phyloP scores from a whole-genome alignment of 2,113 vertebrate species.

The Narcine bancroftii region DNA sequence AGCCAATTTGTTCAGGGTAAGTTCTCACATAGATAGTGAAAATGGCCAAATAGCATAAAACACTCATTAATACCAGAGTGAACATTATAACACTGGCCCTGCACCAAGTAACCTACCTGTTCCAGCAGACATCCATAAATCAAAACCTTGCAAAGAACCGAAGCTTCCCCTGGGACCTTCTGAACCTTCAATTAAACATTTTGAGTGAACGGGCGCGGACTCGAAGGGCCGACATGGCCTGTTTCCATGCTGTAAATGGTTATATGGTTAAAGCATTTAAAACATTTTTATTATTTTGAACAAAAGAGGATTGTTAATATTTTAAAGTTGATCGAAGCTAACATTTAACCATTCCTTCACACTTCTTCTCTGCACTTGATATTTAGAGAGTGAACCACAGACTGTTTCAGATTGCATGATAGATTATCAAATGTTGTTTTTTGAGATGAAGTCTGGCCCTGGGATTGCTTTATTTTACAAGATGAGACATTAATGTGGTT shows the following conservation, averaged over 20 bases:
- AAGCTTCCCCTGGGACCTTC: background rate
- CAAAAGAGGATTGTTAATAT: background rate
- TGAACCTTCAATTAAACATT: background rate
- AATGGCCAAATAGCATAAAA: background rate
- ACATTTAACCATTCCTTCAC: background rate
- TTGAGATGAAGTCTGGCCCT: background rate
- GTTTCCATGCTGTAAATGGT: too few relatives aligned
- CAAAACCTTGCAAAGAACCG: conserved; percentile 13
- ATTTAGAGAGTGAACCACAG: background rate
- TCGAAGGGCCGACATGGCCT: too few relatives aligned
- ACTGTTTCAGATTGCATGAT: conserved; percentile 21
- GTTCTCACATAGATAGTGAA: too few relatives aligned
- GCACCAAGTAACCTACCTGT: background rate
- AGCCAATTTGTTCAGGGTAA: too few relatives aligned
- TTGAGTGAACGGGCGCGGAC: too few relatives aligned
- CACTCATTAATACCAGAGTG: background rate
- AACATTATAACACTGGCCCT: background rate
- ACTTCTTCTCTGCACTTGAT: background rate
- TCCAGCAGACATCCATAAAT: background rate
- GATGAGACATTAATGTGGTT: conserved; percentile 36
- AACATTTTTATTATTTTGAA: background rate
- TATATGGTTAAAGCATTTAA: background rate
- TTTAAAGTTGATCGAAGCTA: background rate
- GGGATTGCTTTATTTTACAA: conserved; percentile 20
- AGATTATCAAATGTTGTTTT: conserved; percentile 25